A percentile compares a stretch with the other conserved stretches of the same genome.
These are phyloP conservation scores for Tridacna crocea DNA, from an alignment of 2,888 invertebrate genomes.

Conservation along the genomic window DNA sequence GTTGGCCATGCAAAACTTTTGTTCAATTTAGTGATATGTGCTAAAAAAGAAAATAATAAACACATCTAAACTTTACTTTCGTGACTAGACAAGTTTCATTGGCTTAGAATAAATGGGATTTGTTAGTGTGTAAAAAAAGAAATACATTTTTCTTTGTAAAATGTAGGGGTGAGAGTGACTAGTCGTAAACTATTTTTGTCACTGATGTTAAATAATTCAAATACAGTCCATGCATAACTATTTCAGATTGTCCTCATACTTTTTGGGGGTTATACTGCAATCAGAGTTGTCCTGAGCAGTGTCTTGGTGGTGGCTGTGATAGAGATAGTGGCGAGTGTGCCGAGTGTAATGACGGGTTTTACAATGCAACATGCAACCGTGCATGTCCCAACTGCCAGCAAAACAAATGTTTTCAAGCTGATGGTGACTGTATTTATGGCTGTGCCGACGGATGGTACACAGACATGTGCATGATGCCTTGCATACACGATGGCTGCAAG, in stretches of 20 bases:
- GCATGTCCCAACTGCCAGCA: slow-evolving; percentile 45
- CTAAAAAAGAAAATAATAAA: too few species aligned
- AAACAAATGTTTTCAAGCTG: slow-evolving; percentile 37
- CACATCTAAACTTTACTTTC: too few species aligned
- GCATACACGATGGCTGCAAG: slow-evolving; percentile 35
- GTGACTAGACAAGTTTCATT: too few species aligned
- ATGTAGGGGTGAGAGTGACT: too few species aligned
- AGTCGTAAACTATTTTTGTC: too few species aligned
- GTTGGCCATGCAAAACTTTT: too few species aligned
- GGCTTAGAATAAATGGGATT: too few species aligned
- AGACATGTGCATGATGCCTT: slow-evolving; percentile 23
- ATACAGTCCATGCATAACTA: not conserved
- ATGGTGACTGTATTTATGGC: slow-evolving; percentile 40
- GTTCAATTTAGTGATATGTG: too few species aligned
- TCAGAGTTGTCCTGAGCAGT: slow-evolving; percentile 41
- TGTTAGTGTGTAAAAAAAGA: too few species aligned
- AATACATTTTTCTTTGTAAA: too few species aligned
- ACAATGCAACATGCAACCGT: slow-evolving; percentile 22
- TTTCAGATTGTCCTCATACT: slow-evolving; percentile 49
- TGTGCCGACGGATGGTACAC: slow-evolving; percentile 48
- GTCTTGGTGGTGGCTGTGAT: slow-evolving; percentile 41
- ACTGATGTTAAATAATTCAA: too few species aligned
- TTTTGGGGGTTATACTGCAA: slow-evolving; percentile 45
- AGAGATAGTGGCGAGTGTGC: slow-evolving; percentile 38
- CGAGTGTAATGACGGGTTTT: slow-evolving; percentile 34